Evolutionary conservation across 1,140 invertebrate genomes (phyloP).

Genomic region (Pollicipes pollicipes): DNA sequence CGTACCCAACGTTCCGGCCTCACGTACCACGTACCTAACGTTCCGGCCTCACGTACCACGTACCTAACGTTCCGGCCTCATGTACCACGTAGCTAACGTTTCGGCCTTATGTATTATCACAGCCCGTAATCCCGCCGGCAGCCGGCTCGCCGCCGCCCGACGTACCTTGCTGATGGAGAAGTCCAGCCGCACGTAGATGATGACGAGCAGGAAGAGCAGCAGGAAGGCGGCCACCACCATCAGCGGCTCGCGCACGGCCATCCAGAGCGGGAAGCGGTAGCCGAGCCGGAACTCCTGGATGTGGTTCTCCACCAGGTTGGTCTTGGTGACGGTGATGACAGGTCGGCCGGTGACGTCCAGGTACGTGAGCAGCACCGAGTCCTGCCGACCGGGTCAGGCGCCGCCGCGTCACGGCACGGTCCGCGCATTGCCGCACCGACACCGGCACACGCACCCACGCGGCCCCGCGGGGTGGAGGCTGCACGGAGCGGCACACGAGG

Average conservation of each 20-base stretch:
- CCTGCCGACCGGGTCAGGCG: conserved; percentile 44
- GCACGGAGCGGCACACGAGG: too few species aligned
- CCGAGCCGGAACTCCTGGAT: conserved; percentile 64
- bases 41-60: too few species aligned
- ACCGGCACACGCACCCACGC: conserved; percentile 71
- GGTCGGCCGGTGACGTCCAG: conserved; percentile 84
- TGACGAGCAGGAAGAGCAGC: conserved; percentile 73
- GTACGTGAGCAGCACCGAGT: conserved; percentile 77
- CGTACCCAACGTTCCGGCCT: too few species aligned
- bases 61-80: too few species aligned
- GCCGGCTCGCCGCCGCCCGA: conserved; percentile 22
- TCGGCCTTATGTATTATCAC: too few species aligned
- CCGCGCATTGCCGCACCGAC: conserved; percentile 61
- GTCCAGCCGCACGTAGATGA: conserved; percentile 86
- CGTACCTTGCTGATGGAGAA: conserved; percentile 65
- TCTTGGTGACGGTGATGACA: conserved; percentile 67
- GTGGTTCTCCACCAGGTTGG: conserved; percentile 86
- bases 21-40: too few species aligned
- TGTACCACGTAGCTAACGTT: too few species aligned
- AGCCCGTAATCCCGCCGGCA: too few species aligned
- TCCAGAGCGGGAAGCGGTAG: conserved; percentile 16
- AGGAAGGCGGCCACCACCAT: conserved; percentile 75
- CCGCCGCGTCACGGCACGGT: conserved; percentile 66
- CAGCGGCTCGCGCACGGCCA: conserved; percentile 80
- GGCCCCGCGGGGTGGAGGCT: conserved; percentile 94